Evolutionary conservation across 2,113 vertebrate species (phyloP).

Genomic region (Acrocephalus arundinaceus): DNA sequence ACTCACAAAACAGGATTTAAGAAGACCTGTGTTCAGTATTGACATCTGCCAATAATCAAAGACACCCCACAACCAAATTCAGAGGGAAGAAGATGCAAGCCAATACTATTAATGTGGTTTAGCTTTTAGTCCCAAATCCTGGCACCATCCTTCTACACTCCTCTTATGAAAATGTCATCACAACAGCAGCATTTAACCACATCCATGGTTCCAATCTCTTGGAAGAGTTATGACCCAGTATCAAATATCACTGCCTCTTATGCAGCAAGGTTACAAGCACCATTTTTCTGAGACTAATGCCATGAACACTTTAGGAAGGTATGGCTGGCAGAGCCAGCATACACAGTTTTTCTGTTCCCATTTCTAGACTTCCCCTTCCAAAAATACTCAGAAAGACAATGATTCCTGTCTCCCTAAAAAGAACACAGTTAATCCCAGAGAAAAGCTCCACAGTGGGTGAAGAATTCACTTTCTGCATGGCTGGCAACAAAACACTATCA

Average conservation of each 20-base stretch:
- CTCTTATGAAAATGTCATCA: neutral
- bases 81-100: neutral
- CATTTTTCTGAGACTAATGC: neutral
- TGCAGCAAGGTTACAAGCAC: neutral
- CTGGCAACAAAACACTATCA: neutral
- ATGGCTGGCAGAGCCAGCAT: neutral
- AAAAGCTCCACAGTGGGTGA: neutral
- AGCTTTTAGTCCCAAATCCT: neutral
- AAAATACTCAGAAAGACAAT: neutral
- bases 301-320: neutral
- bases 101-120: neutral
- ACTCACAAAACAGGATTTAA: neutral
- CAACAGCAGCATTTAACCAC: neutral
- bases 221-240: neutral
- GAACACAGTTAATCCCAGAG: neutral
- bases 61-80: neutral
- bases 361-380: neutral
- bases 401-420: neutral
- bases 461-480: neutral
- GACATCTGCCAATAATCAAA: neutral
- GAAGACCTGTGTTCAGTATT: neutral
- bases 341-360: neutral
- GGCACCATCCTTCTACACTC: neutral
- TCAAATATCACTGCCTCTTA: neutral
- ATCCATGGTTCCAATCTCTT: neutral